Percentiles rank a stretch among this genome's conserved stretches.
These are phyloP conservation scores for Meteorus cinctellus DNA, from an alignment of 2,888 invertebrate species.

Conservation along the genomic window DNA sequence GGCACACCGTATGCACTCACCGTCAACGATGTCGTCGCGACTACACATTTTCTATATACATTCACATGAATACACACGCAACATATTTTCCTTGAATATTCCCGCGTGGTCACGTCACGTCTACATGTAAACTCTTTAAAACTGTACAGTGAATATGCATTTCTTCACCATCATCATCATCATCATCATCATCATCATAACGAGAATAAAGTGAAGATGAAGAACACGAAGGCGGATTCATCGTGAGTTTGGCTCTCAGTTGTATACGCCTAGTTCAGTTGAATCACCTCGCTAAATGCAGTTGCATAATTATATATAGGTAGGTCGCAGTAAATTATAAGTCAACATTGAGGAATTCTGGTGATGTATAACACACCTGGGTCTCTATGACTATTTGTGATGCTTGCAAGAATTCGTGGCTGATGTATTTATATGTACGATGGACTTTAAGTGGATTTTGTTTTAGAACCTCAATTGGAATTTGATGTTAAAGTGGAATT, in stretches of 20 bases:
- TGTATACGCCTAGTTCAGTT: constrained; percentile 47
- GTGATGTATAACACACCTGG: constrained; percentile 3
- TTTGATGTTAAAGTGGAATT: too few relatives aligned
- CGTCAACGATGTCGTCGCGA: neutral
- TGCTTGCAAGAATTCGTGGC: neutral
- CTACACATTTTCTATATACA: too few relatives aligned
- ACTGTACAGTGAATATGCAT: constrained; percentile 16
- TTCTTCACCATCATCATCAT: neutral
- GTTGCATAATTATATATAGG: constrained; percentile 66
- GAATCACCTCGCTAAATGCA: constrained; percentile 67
- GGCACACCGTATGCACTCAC: neutral
- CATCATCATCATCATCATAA: neutral
- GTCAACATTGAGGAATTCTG: neutral
- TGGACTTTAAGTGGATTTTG: too few relatives aligned
- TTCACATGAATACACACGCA: too few relatives aligned
- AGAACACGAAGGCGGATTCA: neutral
- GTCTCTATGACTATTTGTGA: neutral
- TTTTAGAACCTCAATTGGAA: neutral
- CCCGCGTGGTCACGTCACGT: neutral
- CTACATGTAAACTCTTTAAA: neutral
- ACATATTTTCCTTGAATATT: neutral
- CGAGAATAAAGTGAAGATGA: neutral
- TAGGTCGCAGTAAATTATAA: neutral
- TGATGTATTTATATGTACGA: neutral
- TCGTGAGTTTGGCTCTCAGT: neutral